These are phyloP conservation scores for Spicauda simplicius DNA, from an alignment of 2,888 invertebrate genomes.

Conservation along the genomic window DNA sequence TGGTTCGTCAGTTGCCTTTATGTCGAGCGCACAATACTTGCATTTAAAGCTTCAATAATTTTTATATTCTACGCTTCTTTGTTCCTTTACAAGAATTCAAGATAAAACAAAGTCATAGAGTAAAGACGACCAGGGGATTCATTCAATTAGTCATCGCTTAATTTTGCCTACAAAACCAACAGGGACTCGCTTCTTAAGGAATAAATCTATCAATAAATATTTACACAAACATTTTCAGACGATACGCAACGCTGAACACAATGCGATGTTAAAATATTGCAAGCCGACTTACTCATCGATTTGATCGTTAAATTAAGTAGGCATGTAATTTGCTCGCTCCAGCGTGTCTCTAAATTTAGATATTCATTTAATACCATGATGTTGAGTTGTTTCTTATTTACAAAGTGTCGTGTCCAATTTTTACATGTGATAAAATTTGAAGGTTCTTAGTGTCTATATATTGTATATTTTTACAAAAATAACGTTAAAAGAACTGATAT, in stretches of 20 bases:
- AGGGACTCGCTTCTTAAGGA: constrained; percentile 58
- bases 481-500: no score
- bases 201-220: constrained; percentile 80
- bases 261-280: constrained; percentile 69
- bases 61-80: not conserved
- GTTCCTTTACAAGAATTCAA: constrained; percentile 33
- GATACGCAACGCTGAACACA: constrained; percentile 71
- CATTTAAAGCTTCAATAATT: not conserved
- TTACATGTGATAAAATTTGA: no score
- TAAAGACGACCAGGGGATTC: constrained; percentile 65
- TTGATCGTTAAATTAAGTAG: constrained; percentile 43
- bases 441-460: no score
- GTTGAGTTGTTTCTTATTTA: not conserved
- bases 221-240: constrained; percentile 71
- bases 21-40: not conserved
- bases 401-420: no score
- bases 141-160: constrained; percentile 77
- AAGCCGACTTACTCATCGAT: constrained; percentile 61
- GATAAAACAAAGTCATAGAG: constrained; percentile 58
- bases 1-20: constrained; percentile 25
- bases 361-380: constrained; percentile 21
- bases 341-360: constrained; percentile 21
- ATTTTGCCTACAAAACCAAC: constrained; percentile 66
- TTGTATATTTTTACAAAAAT: no score
- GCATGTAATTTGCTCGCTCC: constrained; percentile 34